phyloP scores from a whole-genome alignment of 2,797 vertebrate species.

The Oreochromis mossambicus region DNA sequence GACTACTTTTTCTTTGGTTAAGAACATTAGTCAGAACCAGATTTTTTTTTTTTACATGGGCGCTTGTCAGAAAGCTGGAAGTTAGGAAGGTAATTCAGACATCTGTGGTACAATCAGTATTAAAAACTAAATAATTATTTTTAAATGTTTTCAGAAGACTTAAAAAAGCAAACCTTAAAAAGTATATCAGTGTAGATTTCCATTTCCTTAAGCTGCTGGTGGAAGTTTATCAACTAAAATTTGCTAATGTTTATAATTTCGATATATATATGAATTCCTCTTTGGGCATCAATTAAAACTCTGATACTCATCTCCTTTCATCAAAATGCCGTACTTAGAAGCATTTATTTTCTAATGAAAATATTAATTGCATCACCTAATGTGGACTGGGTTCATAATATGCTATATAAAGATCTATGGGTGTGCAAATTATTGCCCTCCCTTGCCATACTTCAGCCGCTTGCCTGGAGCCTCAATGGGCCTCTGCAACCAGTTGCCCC shows the following conservation, averaged over 20 bases:
- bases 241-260: neutral
- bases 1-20: conserved; percentile 12
- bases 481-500: neutral
- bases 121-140: neutral
- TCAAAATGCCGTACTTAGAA: neutral
- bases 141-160: neutral
- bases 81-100: neutral
- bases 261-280: neutral
- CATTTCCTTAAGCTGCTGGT: neutral
- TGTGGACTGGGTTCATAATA: neutral
- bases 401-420: neutral
- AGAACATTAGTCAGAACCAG: conserved; percentile 2
- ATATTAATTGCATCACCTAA: neutral
- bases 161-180: neutral
- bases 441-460: no score
- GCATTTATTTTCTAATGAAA: neutral
- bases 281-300: neutral
- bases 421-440: neutral
- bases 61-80: neutral
- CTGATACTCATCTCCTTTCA: neutral
- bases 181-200: neutral
- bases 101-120: neutral
- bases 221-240: neutral
- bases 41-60: neutral
- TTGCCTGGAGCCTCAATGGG: neutral